Percentiles rank a stretch among this genome's conserved stretches.
Conservation (phyloP, 1,140 invertebrate species). For the Drosophila truncata region DNA sequence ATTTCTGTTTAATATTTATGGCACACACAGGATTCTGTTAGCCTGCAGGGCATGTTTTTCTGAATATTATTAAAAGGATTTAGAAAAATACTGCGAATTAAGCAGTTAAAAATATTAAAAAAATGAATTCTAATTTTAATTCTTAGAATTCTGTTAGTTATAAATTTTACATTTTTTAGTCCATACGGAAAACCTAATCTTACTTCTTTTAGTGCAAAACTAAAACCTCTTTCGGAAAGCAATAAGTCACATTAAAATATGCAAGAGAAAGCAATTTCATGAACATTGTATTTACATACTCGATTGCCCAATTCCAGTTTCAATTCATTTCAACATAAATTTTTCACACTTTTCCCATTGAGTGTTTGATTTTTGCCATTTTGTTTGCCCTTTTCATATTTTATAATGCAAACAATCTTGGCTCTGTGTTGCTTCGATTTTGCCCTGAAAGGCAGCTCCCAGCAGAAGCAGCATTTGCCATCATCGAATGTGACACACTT, state of each 20-base stretch:
- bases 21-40: background rate
- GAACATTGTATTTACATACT: constrained; percentile 34
- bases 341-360: constrained; percentile 44
- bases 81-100: too few species aligned
- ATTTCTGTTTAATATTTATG: background rate
- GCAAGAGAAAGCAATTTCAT: constrained; percentile 19
- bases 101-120: too few species aligned
- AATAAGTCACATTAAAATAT: constrained; percentile 23
- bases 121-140: too few species aligned
- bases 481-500: constrained; percentile 51
- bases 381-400: constrained; percentile 51
- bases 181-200: background rate
- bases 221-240: background rate
- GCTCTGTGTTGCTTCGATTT: constrained; percentile 8
- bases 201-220: background rate
- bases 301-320: constrained; percentile 45
- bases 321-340: constrained; percentile 53
- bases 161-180: background rate
- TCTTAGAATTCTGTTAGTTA: background rate
- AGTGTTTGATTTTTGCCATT: constrained; percentile 52
- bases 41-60: background rate
- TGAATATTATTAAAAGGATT: background rate
- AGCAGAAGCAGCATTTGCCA: constrained; percentile 16
- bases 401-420: constrained; percentile 52
- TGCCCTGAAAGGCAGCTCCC: constrained; percentile 4